Evolutionary conservation across 2,797 vertebrate species (phyloP).

Genomic region (Chelonia mydas): DNA sequence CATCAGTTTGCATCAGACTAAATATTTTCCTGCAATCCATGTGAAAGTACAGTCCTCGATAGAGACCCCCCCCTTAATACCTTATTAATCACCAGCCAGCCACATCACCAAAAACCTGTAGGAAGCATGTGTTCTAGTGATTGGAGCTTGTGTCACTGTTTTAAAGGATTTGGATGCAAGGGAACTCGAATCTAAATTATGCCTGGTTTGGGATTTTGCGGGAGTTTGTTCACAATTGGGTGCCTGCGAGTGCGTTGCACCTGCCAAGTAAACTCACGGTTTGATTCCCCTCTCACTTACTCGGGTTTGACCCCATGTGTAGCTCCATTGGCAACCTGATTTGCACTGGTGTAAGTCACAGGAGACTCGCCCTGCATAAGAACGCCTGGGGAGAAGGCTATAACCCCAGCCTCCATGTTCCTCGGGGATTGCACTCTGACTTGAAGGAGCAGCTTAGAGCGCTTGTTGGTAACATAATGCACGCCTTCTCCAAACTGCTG

Average conservation of each 20-base stretch:
- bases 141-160: constrained; percentile 9
- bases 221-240: neutral
- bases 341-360: neutral
- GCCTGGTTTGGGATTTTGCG: neutral
- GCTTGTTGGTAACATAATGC: neutral
- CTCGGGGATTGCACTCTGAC: neutral
- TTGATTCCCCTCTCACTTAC: fast-evolving
- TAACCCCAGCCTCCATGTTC: neutral
- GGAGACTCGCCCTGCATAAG: neutral
- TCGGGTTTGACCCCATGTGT: neutral
- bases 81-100: constrained; percentile 51
- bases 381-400: neutral
- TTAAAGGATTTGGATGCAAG: neutral
- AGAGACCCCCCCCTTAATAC: constrained; percentile 34
- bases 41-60: constrained; percentile 50
- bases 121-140: neutral
- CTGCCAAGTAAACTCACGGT: neutral
- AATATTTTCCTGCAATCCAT: constrained; percentile 54
- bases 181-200: neutral
- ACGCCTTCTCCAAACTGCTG: neutral
- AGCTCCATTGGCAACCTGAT: neutral
- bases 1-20: constrained; percentile 56
- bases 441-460: neutral
- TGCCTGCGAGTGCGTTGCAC: neutral
- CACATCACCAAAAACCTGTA: constrained; percentile 52